Conservation (phyloP, 2,888 invertebrate genomes). For the Ptycholaimellus sp. region DNA sequence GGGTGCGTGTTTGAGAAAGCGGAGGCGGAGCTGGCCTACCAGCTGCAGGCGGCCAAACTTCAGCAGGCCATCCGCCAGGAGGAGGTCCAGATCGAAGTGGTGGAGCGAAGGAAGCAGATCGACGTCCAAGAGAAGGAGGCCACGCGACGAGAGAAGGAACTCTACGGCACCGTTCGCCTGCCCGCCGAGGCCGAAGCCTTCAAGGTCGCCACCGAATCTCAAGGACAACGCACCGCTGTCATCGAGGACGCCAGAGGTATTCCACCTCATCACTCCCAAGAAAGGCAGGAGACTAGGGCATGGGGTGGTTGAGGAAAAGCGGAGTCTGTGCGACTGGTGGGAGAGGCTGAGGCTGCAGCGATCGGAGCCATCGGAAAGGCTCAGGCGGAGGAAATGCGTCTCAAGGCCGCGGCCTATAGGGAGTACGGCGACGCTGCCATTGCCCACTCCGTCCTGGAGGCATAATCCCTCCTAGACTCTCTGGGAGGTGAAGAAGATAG, state of each 20-base stretch:
- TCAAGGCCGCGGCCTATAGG: constrained; percentile 79
- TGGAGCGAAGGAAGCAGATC: constrained; percentile 77
- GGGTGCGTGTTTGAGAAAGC: constrained; percentile 10
- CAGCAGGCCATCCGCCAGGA: constrained; percentile 81
- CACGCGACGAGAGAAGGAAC: constrained; percentile 64
- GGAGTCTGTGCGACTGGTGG: constrained; percentile 65
- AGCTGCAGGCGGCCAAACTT: constrained; percentile 82
- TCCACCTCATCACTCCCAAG: too few relatives aligned
- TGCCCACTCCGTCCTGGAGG: constrained; percentile 67
- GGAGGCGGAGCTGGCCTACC: constrained; percentile 72
- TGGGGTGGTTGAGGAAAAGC: too few relatives aligned
- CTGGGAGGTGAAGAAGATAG: not conserved
- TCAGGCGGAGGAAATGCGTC: constrained; percentile 77
- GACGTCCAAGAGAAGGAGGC: constrained; percentile 88
- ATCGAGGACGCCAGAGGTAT: constrained; percentile 52
- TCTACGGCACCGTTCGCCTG: constrained; percentile 59
- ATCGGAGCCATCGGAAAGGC: constrained; percentile 74
- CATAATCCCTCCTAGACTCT: too few relatives aligned
- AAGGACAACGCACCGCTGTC: constrained; percentile 41
- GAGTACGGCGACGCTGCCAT: constrained; percentile 88
- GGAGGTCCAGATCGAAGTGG: constrained; percentile 85
- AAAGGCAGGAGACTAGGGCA: too few relatives aligned
- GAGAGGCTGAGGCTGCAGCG: constrained; percentile 67
- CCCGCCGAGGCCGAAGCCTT: constrained; percentile 88
- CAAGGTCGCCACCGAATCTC: constrained; percentile 59